These are phyloP conservation scores for Drosophila lacertosa DNA, from an alignment of 1,140 invertebrate species.

Conservation along the genomic window DNA sequence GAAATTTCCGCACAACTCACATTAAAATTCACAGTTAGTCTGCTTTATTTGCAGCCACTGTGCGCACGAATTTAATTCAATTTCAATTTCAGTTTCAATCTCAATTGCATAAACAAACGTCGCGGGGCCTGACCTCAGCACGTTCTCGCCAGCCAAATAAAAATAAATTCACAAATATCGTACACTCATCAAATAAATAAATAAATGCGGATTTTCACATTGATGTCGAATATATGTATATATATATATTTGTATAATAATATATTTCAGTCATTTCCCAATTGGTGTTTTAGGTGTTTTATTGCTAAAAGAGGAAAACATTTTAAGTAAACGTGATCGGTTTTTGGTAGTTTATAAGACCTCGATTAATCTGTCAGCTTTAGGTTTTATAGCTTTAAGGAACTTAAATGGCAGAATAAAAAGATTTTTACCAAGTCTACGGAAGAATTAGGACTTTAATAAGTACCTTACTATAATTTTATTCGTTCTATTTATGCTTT, in stretches of 20 bases:
- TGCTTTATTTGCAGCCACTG: slow-evolving; percentile 39
- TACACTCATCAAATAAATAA: slow-evolving; percentile 23
- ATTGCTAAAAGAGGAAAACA: background rate
- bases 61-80: slow-evolving; percentile 35
- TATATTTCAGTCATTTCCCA: slow-evolving; percentile 4
- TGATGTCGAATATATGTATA: slow-evolving; percentile 8
- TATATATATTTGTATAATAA: no score
- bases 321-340: background rate
- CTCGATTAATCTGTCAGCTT: no score
- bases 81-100: slow-evolving; percentile 49
- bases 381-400: no score
- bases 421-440: no score
- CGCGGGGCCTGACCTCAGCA: slow-evolving; percentile 57
- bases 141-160: slow-evolving; percentile 56
- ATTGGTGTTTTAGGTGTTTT: no score
- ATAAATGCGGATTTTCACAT: slow-evolving; percentile 14
- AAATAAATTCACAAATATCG: slow-evolving; percentile 51
- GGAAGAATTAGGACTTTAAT: no score
- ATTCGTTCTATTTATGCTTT: background rate
- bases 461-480: background rate
- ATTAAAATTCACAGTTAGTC: slow-evolving; percentile 57
- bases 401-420: no score
- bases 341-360: background rate
- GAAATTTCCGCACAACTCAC: slow-evolving; percentile 72
- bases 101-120: slow-evolving; percentile 64